Base-by-base conservation (phyloP, 2,797 vertebrate genomes). In the Melanogrammus aeglefinus region DNA sequence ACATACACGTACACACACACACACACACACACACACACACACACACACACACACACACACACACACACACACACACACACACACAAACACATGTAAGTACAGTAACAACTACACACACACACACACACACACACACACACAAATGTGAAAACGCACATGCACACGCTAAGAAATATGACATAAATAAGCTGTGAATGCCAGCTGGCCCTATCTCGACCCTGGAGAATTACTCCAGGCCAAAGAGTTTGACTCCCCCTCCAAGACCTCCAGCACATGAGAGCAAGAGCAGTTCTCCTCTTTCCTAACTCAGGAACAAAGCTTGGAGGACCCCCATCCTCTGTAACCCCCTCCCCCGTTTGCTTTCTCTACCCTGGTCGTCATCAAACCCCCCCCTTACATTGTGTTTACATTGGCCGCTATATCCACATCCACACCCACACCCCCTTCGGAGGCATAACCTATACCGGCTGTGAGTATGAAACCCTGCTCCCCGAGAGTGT, bases 381-480 rank as follows among this genome's bases (percentile, higher is more conserved):
- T 7, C 57, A n/a, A 63, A n/a, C 63, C 78, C 57, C 79, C 29
- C 63, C 73, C 24, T 73, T n/a, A 78, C 72, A 13, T 80, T 78
- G 27, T 79, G 27, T 74, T 36, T 75, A 10, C 71, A 1, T 24
- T 72, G 69, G 69, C 9, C 74, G 51, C 81, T 79, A 63, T 21
- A 63, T 21, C 57, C 21, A 63, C 21, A 63, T 21, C 21, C n/a
- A 7, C 63, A 27, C 69, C 73, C 24, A 9, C 8, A 24, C 9
- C 69, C 73, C 24, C 63, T 73, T 33, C 71, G 78, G 83, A 82
- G 74, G 87, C 80, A 85, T 75, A 73, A 81, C 86, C 84, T 80
- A 27, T 75, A 31, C 47, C 70, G 16, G 70, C 70, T 33, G 70
- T 33, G 70, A 33, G 63, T 27, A 24, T 27, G 63, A 69, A 27